phyloP scores from a whole-genome alignment of 2,888 invertebrate genomes.

The Crematogaster levior region DNA sequence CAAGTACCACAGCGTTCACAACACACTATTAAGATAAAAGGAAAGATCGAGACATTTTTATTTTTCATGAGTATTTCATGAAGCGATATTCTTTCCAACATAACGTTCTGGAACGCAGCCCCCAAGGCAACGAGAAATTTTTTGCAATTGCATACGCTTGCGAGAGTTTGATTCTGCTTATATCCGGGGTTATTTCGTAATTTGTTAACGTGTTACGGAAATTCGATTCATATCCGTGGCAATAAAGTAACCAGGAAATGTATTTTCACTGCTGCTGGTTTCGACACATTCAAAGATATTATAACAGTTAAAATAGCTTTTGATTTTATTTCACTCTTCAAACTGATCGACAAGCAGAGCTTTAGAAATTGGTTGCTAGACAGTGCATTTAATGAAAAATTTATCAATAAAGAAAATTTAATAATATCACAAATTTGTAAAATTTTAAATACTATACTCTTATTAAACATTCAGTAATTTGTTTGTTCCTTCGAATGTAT shows the following conservation, averaged over 20 bases:
- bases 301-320: neutral
- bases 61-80: neutral
- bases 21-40: neutral
- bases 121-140: neutral
- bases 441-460: neutral
- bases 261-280: neutral
- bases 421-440: neutral
- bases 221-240: slow-evolving; percentile 2
- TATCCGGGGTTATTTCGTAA: slow-evolving; percentile 12
- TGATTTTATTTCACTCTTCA: slow-evolving; percentile 3
- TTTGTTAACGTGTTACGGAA: slow-evolving; percentile 7
- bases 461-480: neutral
- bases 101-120: neutral
- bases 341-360: neutral
- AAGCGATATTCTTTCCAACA: neutral
- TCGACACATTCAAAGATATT: neutral
- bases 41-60: neutral
- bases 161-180: neutral
- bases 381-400: neutral
- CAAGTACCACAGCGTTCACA: neutral
- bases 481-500: neutral
- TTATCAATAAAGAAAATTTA: neutral
- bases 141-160: neutral
- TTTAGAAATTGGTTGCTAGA: neutral
- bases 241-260: slow-evolving; percentile 11